A percentile compares a stretch with the other conserved stretches of the same genome.
Evolutionary conservation across 2,113 vertebrate genomes (phyloP).

Genomic region (Aleadryas rufinucha): DNA sequence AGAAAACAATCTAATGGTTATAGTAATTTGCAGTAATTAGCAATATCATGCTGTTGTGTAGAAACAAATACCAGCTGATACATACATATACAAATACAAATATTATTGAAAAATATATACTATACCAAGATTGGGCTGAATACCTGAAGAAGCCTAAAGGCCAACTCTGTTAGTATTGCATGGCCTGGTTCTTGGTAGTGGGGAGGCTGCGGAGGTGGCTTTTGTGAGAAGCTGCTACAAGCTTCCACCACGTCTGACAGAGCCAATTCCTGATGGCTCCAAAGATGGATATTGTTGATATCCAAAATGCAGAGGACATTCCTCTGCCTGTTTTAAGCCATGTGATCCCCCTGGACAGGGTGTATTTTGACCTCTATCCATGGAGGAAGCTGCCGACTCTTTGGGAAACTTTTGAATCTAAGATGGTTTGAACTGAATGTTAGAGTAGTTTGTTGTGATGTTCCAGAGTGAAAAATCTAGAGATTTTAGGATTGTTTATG

Average conservation of each 20-base stretch:
- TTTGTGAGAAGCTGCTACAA: background rate
- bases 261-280: background rate
- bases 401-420: no score
- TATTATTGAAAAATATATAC: background rate
- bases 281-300: no score
- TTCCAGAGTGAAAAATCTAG: no score
- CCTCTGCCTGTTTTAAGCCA: no score
- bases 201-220: accelerated
- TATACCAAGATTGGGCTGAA: background rate
- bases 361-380: no score
- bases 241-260: accelerated
- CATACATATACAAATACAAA: background rate
- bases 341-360: no score
- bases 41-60: background rate
- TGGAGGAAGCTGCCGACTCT: no score
- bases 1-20: background rate
- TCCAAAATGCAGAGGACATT: no score
- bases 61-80: background rate
- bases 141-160: background rate
- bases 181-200: background rate
- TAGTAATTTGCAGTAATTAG: background rate
- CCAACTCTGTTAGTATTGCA: background rate
- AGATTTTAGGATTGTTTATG: no score
- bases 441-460: no score
- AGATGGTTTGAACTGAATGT: no score